Evolutionary conservation across 2,797 vertebrate species (phyloP), one percentile per base, ranked within the genome.

Genomic region (Synanceia verrucosa): DNA sequence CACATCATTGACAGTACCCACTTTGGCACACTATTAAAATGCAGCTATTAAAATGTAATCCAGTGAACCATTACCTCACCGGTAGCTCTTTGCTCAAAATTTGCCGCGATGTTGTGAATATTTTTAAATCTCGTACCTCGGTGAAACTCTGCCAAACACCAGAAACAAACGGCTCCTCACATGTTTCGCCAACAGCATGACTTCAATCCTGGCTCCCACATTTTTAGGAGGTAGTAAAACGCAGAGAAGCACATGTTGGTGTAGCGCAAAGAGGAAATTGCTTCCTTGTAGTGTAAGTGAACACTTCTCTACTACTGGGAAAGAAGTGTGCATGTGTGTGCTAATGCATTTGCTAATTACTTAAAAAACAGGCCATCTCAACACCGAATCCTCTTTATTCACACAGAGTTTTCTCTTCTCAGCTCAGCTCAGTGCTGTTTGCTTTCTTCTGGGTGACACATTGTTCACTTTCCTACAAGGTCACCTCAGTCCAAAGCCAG

Each of bases 141-240:
- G 65, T 55, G 64, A 81, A 80, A 75, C 78, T 34, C 63, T 77
- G 88, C 91, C 91, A 93, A 87, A 63, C 70, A 26, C 70, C 79
- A 86, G 84, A 88, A 89, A 83, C 77, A 85, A 89, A 83, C 7
- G 81, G 79, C 43, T 78, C 56, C 73, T 91, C 67, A 81, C 81
- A 88, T 85, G 82, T 90, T 31, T 6, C 12, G 89, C 92, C 92
- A 93, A 86, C 59, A 88, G 64, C 84, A 89, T 93, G 90, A 93
- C 91, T 91, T 91, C 86, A 87, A 65, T 79, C 76, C 86, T 90
- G 89, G 89, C 85, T 78, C 50, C 76, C n/a, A 34, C 58, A 23
- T 63, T 82, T 88, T 86, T 82, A 88, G 79, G 72, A 84, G 82
- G 78, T 58, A 81, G 82, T 88, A 86, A 90, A 89, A 88, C 58